Conservation (phyloP, 1,140 invertebrate genomes). For the Achatina immaculata region DNA sequence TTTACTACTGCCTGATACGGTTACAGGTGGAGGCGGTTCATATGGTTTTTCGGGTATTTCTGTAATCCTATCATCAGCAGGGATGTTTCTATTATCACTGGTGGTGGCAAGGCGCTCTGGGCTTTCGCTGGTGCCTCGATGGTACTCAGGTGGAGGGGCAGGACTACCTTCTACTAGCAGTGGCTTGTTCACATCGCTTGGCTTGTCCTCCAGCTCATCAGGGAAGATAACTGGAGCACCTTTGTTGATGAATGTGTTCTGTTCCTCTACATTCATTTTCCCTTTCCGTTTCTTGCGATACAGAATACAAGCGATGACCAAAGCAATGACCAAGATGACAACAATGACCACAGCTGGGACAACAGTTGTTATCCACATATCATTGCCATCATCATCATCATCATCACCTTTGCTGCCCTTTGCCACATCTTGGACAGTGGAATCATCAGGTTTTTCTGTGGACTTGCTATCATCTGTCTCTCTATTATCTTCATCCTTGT, state of each 20-base stretch:
- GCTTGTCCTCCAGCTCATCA: slow-evolving; percentile 93
- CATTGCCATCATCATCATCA: slow-evolving; percentile 73
- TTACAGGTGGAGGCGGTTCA: slow-evolving; percentile 83
- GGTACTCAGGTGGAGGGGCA: slow-evolving; percentile 84
- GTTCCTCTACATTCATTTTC: slow-evolving; percentile 81
- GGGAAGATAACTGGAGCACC: slow-evolving; percentile 93
- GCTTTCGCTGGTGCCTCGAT: slow-evolving; percentile 70
- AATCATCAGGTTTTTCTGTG: background rate
- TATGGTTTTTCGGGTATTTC: slow-evolving; percentile 75
- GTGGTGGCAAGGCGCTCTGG: no score
- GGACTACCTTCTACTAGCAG: slow-evolving; percentile 93
- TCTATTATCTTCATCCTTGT: background rate
- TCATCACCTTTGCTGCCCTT: slow-evolving; percentile 37
- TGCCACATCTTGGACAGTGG: background rate
- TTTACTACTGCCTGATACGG: slow-evolving; percentile 74
- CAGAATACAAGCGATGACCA: slow-evolving; percentile 88
- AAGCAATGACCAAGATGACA: slow-evolving; percentile 87
- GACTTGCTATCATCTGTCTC: background rate
- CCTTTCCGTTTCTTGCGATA: slow-evolving; percentile 86
- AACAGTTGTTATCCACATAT: slow-evolving; percentile 91
- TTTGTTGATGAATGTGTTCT: slow-evolving; percentile 84
- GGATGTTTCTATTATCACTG: slow-evolving; percentile 66
- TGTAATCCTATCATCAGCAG: slow-evolving; percentile 68
- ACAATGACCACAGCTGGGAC: slow-evolving; percentile 90
- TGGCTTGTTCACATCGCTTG: slow-evolving; percentile 85